These are phyloP conservation scores for Drosophila neotestacea DNA, from an alignment of 2,888 invertebrate species.

Conservation along the genomic window DNA sequence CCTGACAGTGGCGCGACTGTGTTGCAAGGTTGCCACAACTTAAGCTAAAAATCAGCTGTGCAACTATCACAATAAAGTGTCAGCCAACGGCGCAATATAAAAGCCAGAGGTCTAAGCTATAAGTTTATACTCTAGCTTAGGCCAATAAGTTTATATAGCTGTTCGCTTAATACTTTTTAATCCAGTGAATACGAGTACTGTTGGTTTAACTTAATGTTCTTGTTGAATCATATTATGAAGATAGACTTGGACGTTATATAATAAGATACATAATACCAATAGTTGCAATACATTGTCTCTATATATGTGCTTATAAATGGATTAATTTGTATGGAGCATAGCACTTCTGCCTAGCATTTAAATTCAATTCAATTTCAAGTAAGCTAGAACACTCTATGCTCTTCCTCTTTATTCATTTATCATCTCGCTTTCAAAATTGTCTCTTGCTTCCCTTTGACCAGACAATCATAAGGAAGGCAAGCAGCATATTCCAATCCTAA, in stretches of 20 bases:
- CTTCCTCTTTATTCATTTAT: constrained; percentile 15
- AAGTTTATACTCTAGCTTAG: constrained; percentile 5
- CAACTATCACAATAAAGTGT: constrained; percentile 19
- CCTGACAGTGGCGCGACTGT: constrained; percentile 48
- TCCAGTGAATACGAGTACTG: background rate
- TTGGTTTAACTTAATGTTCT: background rate
- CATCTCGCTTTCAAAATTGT: constrained; percentile 1
- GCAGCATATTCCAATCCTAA: constrained; percentile 29
- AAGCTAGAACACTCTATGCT: background rate
- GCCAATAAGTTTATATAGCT: constrained; percentile 21
- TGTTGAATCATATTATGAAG: background rate
- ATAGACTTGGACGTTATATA: background rate
- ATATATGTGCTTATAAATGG: background rate
- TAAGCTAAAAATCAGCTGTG: constrained; percentile 41
- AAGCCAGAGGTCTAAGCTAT: constrained; percentile 48
- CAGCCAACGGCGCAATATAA: constrained; percentile 23
- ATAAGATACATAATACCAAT: background rate
- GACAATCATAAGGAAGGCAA: background rate
- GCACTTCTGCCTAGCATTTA: background rate
- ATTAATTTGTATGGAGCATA: background rate
- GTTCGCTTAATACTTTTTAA: constrained; percentile 18
- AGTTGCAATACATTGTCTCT: background rate
- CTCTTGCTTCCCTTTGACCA: background rate
- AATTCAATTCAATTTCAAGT: constrained; percentile 5
- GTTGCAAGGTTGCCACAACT: constrained; percentile 46